Base-by-base conservation (phyloP, 2,113 vertebrate species). In the Sprattus sprattus region DNA sequence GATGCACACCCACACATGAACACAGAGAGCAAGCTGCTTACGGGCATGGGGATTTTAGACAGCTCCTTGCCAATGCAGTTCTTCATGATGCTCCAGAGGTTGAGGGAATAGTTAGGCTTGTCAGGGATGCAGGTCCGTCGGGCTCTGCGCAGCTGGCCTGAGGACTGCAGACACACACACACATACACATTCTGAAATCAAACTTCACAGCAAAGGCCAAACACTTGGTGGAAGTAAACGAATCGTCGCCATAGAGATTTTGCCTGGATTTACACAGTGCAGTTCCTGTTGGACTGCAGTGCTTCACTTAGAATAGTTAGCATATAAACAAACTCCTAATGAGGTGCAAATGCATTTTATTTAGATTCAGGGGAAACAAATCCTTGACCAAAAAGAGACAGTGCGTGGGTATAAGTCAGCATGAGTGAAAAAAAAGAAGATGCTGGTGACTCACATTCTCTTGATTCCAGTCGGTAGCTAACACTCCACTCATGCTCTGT, bases 1-100 rank as follows among this genome's bases (percentile, higher is more conserved):
- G 52, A 57, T 0, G 18, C 2, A 57, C 16, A 20, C 46, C 83
- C 50, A 67, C 15, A 39, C 52, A 82, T 18, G 15, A 22, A 13
- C 20, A 47, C 25, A 50, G 3, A 67, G n/a, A 5, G n/a, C 7
- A 22, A 0, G 2, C 85, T 8, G 82, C 95, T 95, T 89, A 99
- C 98, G 0, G 97, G 98, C 97, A 99, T 99, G 67, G 97, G 96
- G 87, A 99, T 98, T 88, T 96, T 98, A 52, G 97, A 98, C 60
- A 99, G 94, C 87, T 99, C 98, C 92, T 98, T 99, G 45, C 98
- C 98, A 2, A 99, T 98, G 85, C 98, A 99, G 83, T 98, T 98
- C 88, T 94, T 95, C 94, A 95, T 95, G 83, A 95, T 94, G 92
- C 94, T 94, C 94, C 94, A 95, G 49, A 95, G 86, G 88, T 95